Conservation (phyloP, 2,888 invertebrate genomes). For the Lasius fuliginosus region DNA sequence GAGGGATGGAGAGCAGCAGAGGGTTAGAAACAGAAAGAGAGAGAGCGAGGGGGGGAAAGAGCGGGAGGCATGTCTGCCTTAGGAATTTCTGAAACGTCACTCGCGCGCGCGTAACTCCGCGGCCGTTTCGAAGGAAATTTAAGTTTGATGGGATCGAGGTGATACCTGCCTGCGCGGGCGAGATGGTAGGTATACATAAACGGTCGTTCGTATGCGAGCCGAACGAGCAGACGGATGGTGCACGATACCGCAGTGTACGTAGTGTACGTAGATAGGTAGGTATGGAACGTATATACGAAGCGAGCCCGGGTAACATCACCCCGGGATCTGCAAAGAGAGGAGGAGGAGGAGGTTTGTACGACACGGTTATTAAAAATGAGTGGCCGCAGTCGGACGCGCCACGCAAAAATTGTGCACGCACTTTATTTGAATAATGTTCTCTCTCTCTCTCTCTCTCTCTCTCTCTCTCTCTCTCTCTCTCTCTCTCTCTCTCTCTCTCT, state of each 20-base stretch:
- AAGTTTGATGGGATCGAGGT: conserved; percentile 80
- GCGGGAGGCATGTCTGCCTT: conserved; percentile 75
- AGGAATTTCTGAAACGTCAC: conserved; percentile 83
- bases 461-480: background rate
- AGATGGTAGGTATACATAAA: conserved; percentile 66
- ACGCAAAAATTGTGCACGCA: conserved; percentile 64
- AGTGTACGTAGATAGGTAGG: background rate
- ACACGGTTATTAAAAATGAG: conserved; percentile 74
- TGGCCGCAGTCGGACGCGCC: conserved; percentile 48
- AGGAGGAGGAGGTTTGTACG: background rate
- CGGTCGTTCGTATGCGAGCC: conserved; percentile 72
- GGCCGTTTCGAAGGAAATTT: conserved; percentile 81
- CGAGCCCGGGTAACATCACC: background rate
- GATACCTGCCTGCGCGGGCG: conserved; percentile 30
- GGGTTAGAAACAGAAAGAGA: background rate
- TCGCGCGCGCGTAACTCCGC: conserved; percentile 77
- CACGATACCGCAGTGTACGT: conserved; percentile 1
- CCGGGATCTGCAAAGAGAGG: conserved; percentile 1
- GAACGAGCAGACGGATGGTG: conserved; percentile 70
- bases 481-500: background rate
- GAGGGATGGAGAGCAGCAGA: background rate
- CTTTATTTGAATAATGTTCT: conserved; percentile 67
- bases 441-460: background rate
- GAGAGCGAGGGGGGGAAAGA: background rate
- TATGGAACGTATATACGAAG: background rate